Conservation (phyloP, 2,888 invertebrate genomes). For the Macropis europaea region DNA sequence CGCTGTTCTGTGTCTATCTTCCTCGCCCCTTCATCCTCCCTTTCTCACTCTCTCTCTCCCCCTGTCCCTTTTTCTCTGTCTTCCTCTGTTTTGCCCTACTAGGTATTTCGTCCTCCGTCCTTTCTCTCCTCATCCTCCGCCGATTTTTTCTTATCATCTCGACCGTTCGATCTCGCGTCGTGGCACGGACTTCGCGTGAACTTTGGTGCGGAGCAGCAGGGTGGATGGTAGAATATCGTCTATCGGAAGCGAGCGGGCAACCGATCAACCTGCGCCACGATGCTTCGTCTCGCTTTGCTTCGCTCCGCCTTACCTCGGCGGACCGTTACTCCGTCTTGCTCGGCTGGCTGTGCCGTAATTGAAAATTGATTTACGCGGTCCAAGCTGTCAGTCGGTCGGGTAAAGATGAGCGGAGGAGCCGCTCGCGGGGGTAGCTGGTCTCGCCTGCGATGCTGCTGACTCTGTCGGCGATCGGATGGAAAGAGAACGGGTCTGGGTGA, state of each 20-base stretch:
- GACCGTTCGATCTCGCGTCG: background rate
- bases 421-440: constrained; percentile 49
- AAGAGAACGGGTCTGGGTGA: constrained; percentile 3
- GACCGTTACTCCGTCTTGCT: constrained; percentile 37
- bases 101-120: background rate
- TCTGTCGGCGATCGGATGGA: constrained; percentile 5
- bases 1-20: constrained; percentile 39
- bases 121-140: constrained; percentile 8
- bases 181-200: background rate
- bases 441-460: constrained; percentile 26
- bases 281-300: background rate
- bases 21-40: constrained; percentile 18
- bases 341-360: constrained; percentile 75
- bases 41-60: constrained; percentile 10
- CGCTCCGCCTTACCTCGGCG: constrained; percentile 21
- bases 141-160: constrained; percentile 8
- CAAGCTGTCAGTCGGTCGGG: constrained; percentile 77
- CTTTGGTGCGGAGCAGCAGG: background rate
- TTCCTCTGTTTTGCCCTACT: no score
- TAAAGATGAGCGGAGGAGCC: constrained; percentile 72
- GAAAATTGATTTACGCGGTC: constrained; percentile 81
- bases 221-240: no score
- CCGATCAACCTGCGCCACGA: background rate
- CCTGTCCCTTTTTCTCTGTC: constrained; percentile 9
- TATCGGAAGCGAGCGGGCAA: background rate